Conservation (phyloP, 1,140 invertebrate species). For the Ptiloglossa arizonensis region DNA sequence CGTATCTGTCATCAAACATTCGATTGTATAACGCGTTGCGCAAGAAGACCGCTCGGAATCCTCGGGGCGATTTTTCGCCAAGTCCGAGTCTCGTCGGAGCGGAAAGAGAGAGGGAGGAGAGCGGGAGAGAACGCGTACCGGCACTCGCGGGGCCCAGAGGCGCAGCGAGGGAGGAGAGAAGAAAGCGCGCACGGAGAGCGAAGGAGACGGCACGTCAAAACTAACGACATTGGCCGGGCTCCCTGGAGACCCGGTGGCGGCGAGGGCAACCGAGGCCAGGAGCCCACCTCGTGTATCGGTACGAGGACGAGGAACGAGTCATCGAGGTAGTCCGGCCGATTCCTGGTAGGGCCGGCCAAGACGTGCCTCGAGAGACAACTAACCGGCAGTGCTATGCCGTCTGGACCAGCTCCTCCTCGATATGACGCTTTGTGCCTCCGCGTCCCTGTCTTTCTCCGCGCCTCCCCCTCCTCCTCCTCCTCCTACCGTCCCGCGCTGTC, state of each 20-base stretch:
- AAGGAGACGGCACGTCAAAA: conserved; percentile 63
- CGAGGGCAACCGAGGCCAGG: conserved; percentile 60
- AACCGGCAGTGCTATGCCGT: conserved; percentile 67
- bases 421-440: conserved; percentile 66
- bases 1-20: conserved; percentile 34
- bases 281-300: conserved; percentile 52
- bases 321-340: conserved; percentile 72
- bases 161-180: background rate
- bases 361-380: conserved; percentile 79
- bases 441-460: conserved; percentile 33
- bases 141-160: background rate
- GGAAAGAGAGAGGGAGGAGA: background rate
- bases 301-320: conserved; percentile 70
- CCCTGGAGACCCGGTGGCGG: conserved; percentile 66
- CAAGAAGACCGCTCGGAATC: conserved; percentile 47
- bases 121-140: background rate
- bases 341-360: conserved; percentile 72
- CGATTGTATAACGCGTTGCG: conserved; percentile 61
- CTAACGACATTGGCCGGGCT: conserved; percentile 71
- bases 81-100: background rate
- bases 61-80: conserved; percentile 25
- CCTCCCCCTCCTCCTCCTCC: background rate
- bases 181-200: background rate
- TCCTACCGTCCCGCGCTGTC: background rate
- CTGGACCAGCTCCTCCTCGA: conserved; percentile 68